Conservation (phyloP, 2,797 vertebrate species). For the Tiaroga cobitis region DNA sequence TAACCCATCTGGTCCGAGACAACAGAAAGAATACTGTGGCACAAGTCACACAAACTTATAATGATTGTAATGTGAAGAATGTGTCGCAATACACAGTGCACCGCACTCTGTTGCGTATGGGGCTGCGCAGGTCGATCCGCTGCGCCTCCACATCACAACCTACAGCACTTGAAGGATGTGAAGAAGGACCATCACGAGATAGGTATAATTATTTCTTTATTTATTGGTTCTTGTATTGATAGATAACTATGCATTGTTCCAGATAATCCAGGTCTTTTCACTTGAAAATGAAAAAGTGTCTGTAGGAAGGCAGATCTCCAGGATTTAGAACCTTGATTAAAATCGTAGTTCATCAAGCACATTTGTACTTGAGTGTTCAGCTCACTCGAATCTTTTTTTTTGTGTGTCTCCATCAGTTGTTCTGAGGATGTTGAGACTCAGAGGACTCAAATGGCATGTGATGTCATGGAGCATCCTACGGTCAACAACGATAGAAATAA, state of each 20-base stretch:
- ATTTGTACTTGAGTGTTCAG: too few species aligned
- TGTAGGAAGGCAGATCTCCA: not conserved
- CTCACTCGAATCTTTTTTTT: not conserved
- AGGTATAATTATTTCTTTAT: not conserved
- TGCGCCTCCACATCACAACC: not conserved
- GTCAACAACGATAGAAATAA: not conserved
- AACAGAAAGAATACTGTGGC: too few species aligned
- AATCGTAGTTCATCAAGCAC: not conserved
- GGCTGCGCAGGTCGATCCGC: too few species aligned
- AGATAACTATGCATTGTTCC: not conserved
- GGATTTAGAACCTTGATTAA: not conserved
- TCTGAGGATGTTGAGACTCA: slow-evolving; percentile 38
- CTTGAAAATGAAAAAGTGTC: not conserved
- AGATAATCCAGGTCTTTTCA: not conserved
- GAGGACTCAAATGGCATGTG: not conserved
- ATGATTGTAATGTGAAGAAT: too few species aligned
- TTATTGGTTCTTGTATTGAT: not conserved
- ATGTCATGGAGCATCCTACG: too few species aligned
- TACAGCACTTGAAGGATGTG: not conserved
- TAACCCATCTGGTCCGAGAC: too few species aligned
- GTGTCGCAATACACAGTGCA: too few species aligned
- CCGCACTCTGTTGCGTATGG: too few species aligned
- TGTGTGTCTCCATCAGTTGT: not conserved
- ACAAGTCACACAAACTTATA: too few species aligned
- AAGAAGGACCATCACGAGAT: not conserved